Evolutionary conservation across 92 coral and sea anemone species (phyloP), one percentile per base, ranked within the genome.

Genomic region (Phenganax marumi): DNA sequence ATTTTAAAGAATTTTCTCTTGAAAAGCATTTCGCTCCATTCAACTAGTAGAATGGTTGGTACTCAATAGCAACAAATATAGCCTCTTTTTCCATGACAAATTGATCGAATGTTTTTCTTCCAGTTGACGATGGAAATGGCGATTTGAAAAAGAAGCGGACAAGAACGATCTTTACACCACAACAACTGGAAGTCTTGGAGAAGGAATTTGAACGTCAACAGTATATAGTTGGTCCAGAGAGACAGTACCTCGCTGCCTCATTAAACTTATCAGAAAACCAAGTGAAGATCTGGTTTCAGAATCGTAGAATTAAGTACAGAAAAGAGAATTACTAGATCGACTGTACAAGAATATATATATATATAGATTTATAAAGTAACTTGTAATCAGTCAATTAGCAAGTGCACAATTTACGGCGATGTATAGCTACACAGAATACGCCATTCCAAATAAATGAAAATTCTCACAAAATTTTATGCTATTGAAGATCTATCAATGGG

Each of bases 251-350:
- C 24, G 97, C 98, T 33, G 82, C 88, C 48, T 90, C 93, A 39
- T 84, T 95, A 39, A 89, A 83, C 84, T 90, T 95, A 69, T 85
- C 97, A 3, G 97, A 95, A 79, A 95, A 97, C 46, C 98, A 95
- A 73, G 98, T 95, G 51, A 95, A 95, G 83, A 95, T 95, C 50
- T 95, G 98, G 98, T 95, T 95, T 43, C 98, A 95, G 83, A 95
- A 95, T 70, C 89, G 98, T 64, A 87, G 98, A 72, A 95, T 95
- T 79, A 95, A 95, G 70, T 95, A 97, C 97, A 85, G 98, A 61
- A 95, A 95, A 63, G 98, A 95, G 75, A 91, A 95, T 70, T 89
- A 61, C 60, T 78, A 23, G 16, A 33, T 11, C 23, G 1, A 66
- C 72, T n/a, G 26, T 25, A 23, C 1, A 8, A 62, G 33, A 8